A percentile compares a stretch with the other conserved stretches of the same genome.
Evolutionary conservation across 30 jellyfish, hydroid and myxozoan genomes (phyloP).

Genomic region (Aurelia coerulea): DNA sequence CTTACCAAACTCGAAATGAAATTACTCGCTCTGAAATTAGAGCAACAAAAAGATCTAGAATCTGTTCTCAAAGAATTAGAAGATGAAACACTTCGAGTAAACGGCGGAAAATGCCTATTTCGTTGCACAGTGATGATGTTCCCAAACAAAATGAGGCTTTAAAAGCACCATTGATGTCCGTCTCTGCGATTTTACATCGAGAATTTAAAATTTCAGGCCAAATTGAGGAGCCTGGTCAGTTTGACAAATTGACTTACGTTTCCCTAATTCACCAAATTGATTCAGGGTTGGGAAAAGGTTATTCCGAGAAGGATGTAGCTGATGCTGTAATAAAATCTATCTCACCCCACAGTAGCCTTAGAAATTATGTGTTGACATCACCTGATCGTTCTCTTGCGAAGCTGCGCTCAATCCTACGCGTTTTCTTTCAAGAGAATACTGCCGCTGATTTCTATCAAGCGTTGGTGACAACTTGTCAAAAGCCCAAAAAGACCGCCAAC

Average conservation of each 20-base stretch:
- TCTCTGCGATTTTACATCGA: neutral
- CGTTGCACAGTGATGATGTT: neutral
- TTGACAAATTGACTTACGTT: conserved; percentile 33
- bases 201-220: conserved; percentile 37
- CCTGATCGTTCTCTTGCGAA: conserved; percentile 6
- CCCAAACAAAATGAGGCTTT: neutral
- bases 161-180: conserved; percentile 3
- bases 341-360: conserved; percentile 8
- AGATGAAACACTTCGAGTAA: conserved; percentile 6
- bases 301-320: conserved; percentile 11
- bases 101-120: conserved; percentile 4
- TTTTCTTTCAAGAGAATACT: conserved; percentile 14
- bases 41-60: conserved; percentile 13
- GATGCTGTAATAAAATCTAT: conserved; percentile 23
- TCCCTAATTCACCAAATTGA: conserved; percentile 15
- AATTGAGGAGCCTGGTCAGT: conserved; percentile 44
- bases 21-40: conserved; percentile 9
- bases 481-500: conserved; percentile 26
- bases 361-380: conserved; percentile 5
- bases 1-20: conserved; percentile 3
- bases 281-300: conserved; percentile 27
- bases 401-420: conserved; percentile 13
- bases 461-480: conserved; percentile 26
- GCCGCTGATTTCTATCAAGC: conserved; percentile 25
- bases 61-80: conserved; percentile 25